phyloP scores from a whole-genome alignment of 2,113 vertebrate species.

The Nesospiza acunhae region DNA sequence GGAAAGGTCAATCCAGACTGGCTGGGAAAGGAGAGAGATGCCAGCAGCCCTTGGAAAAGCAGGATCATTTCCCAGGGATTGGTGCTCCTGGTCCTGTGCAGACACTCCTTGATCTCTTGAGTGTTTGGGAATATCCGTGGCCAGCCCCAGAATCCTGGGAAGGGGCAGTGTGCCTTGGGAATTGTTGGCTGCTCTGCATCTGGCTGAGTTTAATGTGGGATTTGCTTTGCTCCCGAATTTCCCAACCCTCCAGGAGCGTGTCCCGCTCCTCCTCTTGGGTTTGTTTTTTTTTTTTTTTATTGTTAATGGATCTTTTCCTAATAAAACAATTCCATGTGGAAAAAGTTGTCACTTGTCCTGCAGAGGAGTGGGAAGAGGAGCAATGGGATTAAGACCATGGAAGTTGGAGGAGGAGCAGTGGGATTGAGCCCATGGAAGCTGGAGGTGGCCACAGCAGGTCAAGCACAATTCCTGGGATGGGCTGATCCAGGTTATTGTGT shows the following conservation, averaged over 20 bases:
- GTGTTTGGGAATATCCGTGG: not conserved
- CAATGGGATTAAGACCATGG: not conserved
- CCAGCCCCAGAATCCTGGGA: not conserved
- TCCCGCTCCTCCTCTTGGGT: rapidly evolving
- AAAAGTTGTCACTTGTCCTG: not conserved
- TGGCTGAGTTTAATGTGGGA: rapidly evolving
- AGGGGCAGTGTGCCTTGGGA: not conserved
- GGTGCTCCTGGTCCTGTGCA: not conserved
- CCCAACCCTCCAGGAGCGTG: rapidly evolving
- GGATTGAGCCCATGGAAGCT: not conserved
- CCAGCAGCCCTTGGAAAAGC: not conserved
- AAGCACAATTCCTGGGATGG: not conserved
- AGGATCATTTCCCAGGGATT: not conserved
- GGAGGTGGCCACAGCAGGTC: not conserved
- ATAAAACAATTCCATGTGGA: not conserved
- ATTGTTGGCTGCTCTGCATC: not conserved
- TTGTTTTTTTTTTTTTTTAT: not conserved
- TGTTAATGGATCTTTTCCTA: not conserved
- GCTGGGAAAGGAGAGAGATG: not conserved
- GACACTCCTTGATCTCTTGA: not conserved
- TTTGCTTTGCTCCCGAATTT: not conserved
- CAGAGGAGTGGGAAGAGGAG: not conserved
- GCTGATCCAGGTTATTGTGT: not conserved
- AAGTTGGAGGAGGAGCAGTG: not conserved
- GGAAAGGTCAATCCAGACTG: not conserved